Base-by-base conservation (phyloP, 1,140 invertebrate species). In the Hycleus phaleratus region DNA sequence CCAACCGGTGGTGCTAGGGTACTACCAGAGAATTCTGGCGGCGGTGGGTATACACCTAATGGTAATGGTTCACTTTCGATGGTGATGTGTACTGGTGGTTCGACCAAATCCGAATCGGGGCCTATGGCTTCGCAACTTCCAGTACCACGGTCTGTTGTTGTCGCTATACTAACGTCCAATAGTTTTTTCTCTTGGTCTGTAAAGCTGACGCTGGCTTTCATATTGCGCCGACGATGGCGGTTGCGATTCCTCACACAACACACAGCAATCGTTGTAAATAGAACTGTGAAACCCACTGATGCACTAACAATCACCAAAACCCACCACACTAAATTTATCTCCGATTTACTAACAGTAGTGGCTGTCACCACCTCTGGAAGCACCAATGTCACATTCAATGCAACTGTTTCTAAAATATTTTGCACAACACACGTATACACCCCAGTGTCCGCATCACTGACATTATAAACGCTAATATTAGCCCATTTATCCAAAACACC, bases 151-250 rank as follows among this genome's bases (percentile, higher is more conserved):
- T 87, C 85, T 3, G 86, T 87, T 6, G 86, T 87, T 0, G 87
- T 89, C 2, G 87, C 87, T 11, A 90, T 87, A 49, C 84, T 86
- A 11, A 86, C 81, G 66, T 90, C 88, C 26, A 91, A 77, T 4
- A 91, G 73, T 61, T 88, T 86, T 72, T 91, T 92, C 66, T 91
- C 88, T 73, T 91, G 89, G 53, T 92, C 89, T 12, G 83, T 88
- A 68, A 89, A 90, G 70, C 87, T 90, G 38, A 84, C 79, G 67
- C 87, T 90, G 1, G 82, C 80, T 69, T 85, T 84, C 11, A 87
- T 75, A 58, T 85, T 83, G 18, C 78, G 75, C 62, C 85, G 82
- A 52, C 84, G 81, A 7, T 81, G 75, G 46, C 81, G 76, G 1
- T 69, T 65, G 39, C 74, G 72, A 4, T 81, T 78, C 58, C 80